Percentiles rank a stretch among this genome's conserved stretches.
Evolutionary conservation across 2,888 invertebrate species (phyloP).

Genomic region (Prosopocoilus inquinatus): DNA sequence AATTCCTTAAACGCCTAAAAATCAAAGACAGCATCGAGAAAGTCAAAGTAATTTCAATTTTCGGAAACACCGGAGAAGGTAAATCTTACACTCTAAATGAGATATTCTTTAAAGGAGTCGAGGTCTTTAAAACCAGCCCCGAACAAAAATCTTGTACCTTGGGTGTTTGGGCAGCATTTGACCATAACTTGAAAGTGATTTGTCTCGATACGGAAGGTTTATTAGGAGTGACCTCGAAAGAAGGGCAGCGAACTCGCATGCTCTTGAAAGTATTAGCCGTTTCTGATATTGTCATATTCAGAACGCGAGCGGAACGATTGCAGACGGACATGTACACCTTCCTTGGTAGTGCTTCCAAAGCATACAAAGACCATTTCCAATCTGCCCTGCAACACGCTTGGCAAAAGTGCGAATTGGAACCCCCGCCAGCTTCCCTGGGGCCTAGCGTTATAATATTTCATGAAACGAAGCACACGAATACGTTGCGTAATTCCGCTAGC

Average conservation of each 20-base stretch:
- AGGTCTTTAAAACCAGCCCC: slow-evolving; percentile 64
- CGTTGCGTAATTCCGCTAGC: slow-evolving; percentile 58
- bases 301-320: slow-evolving; percentile 71
- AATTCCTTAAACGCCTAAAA: slow-evolving; percentile 54
- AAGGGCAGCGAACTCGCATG: slow-evolving; percentile 65
- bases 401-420: slow-evolving; percentile 31
- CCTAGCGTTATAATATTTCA: slow-evolving; percentile 78
- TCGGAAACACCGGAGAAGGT: slow-evolving; percentile 82
- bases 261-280: slow-evolving; percentile 77
- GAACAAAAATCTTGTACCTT: slow-evolving; percentile 70
- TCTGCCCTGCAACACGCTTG: slow-evolving; percentile 52
- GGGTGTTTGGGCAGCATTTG: slow-evolving; percentile 76
- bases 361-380: slow-evolving; percentile 71
- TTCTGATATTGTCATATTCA: slow-evolving; percentile 76
- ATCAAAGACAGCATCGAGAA: slow-evolving; percentile 53
- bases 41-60: slow-evolving; percentile 78
- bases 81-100: slow-evolving; percentile 79
- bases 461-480: slow-evolving; percentile 71
- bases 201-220: slow-evolving; percentile 81
- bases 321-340: slow-evolving; percentile 76
- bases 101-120: slow-evolving; percentile 61
- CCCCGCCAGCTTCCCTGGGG: slow-evolving; percentile 59
- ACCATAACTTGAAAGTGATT: slow-evolving; percentile 62
- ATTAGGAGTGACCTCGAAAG: slow-evolving; percentile 60
- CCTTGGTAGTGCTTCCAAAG: slow-evolving; percentile 72